A percentile compares a stretch with the other conserved stretches of the same genome.
These are phyloP conservation scores for Calosoma granatense DNA, from an alignment of 1,140 invertebrate genomes.

Conservation along the genomic window DNA sequence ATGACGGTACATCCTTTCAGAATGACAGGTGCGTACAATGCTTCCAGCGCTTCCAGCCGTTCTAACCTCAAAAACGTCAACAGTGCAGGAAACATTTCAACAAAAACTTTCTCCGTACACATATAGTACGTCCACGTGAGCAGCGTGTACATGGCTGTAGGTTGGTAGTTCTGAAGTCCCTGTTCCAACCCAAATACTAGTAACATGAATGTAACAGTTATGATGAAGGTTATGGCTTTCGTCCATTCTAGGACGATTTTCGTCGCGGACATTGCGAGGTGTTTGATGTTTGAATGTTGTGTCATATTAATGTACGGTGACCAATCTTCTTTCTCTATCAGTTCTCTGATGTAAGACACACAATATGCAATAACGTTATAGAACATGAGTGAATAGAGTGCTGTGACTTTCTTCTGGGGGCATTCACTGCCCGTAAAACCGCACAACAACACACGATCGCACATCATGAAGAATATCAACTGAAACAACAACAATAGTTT, in stretches of 20 bases:
- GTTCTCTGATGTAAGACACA: slow-evolving; percentile 59
- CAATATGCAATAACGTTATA: slow-evolving; percentile 72
- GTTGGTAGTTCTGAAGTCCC: slow-evolving; percentile 61
- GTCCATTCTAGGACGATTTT: slow-evolving; percentile 75
- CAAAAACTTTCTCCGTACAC: slow-evolving; percentile 61
- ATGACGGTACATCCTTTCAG: slow-evolving; percentile 43
- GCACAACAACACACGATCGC: slow-evolving; percentile 45
- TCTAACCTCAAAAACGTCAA: slow-evolving; percentile 47
- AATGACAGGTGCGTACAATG: slow-evolving; percentile 53
- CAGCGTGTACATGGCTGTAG: slow-evolving; percentile 49
- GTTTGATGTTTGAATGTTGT: slow-evolving; percentile 58
- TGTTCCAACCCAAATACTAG: slow-evolving; percentile 64
- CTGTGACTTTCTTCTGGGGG: slow-evolving; percentile 51
- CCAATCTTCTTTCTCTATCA: slow-evolving; percentile 65
- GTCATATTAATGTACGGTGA: slow-evolving; percentile 62
- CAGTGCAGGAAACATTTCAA: slow-evolving; percentile 47
- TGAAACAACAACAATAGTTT: slow-evolving; percentile 42
- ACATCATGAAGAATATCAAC: slow-evolving; percentile 61
- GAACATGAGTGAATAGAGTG: slow-evolving; percentile 68
- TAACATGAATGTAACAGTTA: slow-evolving; percentile 67
- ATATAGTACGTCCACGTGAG: slow-evolving; percentile 60
- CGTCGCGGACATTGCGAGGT: slow-evolving; percentile 69
- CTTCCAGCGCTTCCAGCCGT: slow-evolving; percentile 53
- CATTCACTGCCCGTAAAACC: slow-evolving; percentile 28
- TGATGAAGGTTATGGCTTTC: slow-evolving; percentile 68